Evolutionary conservation across 2,888 invertebrate species (phyloP), one percentile per base, ranked within the genome.

Genomic region (Aphodius sticticus): DNA sequence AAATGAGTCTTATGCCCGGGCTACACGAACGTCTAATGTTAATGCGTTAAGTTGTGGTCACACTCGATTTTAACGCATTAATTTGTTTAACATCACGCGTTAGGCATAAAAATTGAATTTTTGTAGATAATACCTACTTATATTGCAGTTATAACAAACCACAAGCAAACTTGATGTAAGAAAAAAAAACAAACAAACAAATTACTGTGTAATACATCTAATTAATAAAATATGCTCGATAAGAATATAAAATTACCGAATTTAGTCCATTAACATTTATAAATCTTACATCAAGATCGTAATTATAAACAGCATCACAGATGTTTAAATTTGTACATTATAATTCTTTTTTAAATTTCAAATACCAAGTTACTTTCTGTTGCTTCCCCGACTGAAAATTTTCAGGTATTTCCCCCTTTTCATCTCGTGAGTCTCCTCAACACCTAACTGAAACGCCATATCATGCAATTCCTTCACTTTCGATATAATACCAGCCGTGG

Each of bases 341-440:
- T 53, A 53, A 53, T 53, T 53, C 53, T 53, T 53, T 53, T 53
- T 3, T 1, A 53, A 5, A 53, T 53, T 53, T 53, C 7, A 72
- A 75, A 70, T n/a, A 75, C 35, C 36, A 6, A 12, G 36, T 16
- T 79, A 80, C 16, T 81, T 81, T n/a, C 75, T 16, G 74, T 36
- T 81, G 69, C 83, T 83, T 72, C 78, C 84, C 81, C 84, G 87
- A 78, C 86, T 91, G 86, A 95, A 96, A 86, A 99, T 96, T 87
- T 97, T 96, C 82, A 99, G 91, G 89, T 97, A 96, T 90, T 97
- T 97, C 70, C 98, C 98, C 84, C 98, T 91, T 0, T 98, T 98
- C 95, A 99, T 97, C 91, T 99, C 98, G 88, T 97, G 96, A 0
- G 97, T 95, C 90, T 99, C 99, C 87, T 98, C 97, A 15, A 97